These are phyloP conservation scores for Eupithecia subumbrata DNA, from an alignment of 2,888 invertebrate genomes.

Conservation along the genomic window DNA sequence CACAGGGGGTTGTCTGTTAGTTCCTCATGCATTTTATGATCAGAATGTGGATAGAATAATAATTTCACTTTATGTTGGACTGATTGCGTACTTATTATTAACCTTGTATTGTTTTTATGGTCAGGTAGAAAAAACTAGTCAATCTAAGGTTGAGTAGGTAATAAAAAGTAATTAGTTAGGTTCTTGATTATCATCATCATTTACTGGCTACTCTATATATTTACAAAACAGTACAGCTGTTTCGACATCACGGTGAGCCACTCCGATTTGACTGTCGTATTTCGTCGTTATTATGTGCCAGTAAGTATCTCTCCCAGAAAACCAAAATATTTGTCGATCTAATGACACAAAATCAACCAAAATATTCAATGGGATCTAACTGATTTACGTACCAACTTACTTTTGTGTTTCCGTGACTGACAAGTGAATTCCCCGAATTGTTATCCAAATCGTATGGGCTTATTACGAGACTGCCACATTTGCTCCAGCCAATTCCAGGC, in stretches of 20 bases:
- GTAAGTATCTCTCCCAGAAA: too few species aligned
- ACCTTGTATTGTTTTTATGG: conserved; percentile 22
- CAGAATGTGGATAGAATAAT: conserved; percentile 38
- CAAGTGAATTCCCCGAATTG: not conserved
- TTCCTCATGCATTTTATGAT: conserved; percentile 35
- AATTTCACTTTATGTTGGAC: conserved; percentile 21
- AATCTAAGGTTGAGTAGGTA: not conserved
- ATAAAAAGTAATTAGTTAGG: not conserved
- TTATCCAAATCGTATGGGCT: too few species aligned
- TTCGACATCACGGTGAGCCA: not conserved
- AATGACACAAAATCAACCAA: too few species aligned
- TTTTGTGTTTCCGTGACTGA: not conserved
- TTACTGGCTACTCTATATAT: not conserved
- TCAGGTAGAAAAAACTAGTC: conserved; percentile 5
- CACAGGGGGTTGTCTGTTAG: conserved; percentile 18
- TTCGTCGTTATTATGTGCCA: too few species aligned
- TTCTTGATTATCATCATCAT: not conserved
- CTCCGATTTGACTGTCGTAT: not conserved
- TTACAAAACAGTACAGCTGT: not conserved
- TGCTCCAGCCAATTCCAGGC: not conserved
- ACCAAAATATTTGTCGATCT: too few species aligned
- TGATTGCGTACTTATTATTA: conserved; percentile 23
- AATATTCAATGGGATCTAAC: not conserved
- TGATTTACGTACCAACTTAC: not conserved
- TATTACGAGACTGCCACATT: not conserved